Base-by-base conservation (phyloP, 2,888 invertebrate genomes). In the Schrankia costaestrigalis region DNA sequence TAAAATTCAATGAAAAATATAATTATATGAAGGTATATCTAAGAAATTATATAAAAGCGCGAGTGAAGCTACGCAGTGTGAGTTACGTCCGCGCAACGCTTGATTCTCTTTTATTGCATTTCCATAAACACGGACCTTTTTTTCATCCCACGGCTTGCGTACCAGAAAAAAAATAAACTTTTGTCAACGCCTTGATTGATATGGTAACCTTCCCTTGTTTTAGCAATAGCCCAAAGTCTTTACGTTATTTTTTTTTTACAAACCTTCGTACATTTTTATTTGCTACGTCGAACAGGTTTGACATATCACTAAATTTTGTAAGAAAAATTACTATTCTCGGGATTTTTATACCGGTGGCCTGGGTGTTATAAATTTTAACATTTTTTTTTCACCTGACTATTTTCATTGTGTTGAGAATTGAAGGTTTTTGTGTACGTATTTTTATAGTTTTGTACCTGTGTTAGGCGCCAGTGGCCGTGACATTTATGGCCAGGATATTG, bases 151-250 rank as follows among this genome's bases (percentile, higher is more conserved):
- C 73, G 71, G 64, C 53, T 59, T 46, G 57, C 39, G 57, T 60
- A 54, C 50, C 58, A 62, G 53, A 61, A 78, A 83, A 83, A 82
- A 82, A 73, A 56, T 56, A 63, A 57, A 73, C 77, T 81, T 84
- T 84, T 86, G 84, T 85, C 84, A 84, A 80, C 84, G 79, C 78
- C 74, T 83, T 87, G 85, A 85, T 86, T 83, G 86, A 86, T 86
- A 84, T 71, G 80, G 78, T 73, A 79, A 83, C 81, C 81, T 76
- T 84, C 71, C 78, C 84, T 86, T 87, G 87, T 87, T 87, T 87
- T 86, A 86, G 84, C 84, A 83, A 81, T 82, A 83, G 78, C 81
- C 82, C 77, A 71, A 45, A 72, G 70, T 60, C 70, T 64, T 70
- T 65, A 62, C 56, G 40, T 61, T 64, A 55, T 52, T 51, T 78